A percentile compares a stretch with the other conserved stretches of the same genome.
These are phyloP conservation scores for Clarias batrachus DNA, from an alignment of 2,113 vertebrate species.

Conservation along the genomic window DNA sequence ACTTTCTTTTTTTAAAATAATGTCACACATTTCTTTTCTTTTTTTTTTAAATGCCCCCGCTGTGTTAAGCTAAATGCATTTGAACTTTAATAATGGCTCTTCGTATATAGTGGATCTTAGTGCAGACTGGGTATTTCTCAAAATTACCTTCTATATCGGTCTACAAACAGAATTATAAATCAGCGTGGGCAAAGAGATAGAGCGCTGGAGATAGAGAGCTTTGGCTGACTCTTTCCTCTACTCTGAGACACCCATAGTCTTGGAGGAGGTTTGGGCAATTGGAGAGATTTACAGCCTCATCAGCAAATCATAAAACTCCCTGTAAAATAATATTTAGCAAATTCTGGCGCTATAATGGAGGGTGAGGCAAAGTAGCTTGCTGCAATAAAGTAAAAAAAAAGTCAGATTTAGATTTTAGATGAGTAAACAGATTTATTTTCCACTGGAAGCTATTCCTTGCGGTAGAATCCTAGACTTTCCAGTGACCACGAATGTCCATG, in stretches of 20 bases:
- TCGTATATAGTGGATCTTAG: neutral
- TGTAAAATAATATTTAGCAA: constrained; percentile 42
- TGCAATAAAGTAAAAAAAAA: neutral
- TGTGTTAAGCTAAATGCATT: constrained; percentile 21
- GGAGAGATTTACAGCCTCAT: constrained; percentile 40
- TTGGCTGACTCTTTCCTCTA: neutral
- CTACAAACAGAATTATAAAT: constrained; percentile 35
- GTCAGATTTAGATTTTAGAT: neutral
- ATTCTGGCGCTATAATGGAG: constrained; percentile 21
- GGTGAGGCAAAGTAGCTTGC: neutral
- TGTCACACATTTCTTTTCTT: constrained; percentile 35
- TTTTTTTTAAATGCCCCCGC: neutral
- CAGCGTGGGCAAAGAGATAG: constrained; percentile 1
- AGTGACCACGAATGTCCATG: neutral
- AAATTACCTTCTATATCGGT: constrained; percentile 33
- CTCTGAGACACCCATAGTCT: neutral
- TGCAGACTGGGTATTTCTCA: constrained; percentile 23
- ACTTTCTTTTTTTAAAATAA: constrained; percentile 19
- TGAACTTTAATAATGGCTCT: constrained; percentile 3
- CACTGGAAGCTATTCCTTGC: neutral
- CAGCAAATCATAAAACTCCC: constrained; percentile 33
- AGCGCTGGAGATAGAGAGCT: neutral
- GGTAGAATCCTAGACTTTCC: neutral
- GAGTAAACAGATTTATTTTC: neutral
- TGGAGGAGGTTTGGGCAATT: neutral